These are phyloP conservation scores for Lithophane socia DNA, from an alignment of 2,888 invertebrate genomes.

Conservation along the genomic window DNA sequence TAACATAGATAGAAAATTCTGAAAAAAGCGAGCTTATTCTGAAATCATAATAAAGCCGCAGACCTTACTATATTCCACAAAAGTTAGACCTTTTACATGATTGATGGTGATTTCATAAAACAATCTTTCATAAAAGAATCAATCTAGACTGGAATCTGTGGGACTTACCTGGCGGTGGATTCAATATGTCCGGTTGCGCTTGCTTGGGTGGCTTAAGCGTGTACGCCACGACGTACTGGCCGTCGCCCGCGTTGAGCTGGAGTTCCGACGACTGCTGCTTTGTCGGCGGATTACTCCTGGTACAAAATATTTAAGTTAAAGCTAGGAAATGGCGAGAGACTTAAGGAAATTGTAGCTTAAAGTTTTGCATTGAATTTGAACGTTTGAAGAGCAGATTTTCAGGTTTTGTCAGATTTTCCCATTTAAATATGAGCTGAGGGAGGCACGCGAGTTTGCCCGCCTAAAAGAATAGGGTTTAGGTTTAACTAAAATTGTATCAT, in stretches of 20 bases:
- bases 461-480: neutral
- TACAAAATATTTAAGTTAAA: constrained; percentile 15
- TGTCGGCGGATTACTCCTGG: constrained; percentile 74
- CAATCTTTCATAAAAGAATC: constrained; percentile 9
- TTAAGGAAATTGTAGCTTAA: neutral
- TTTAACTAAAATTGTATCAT: neutral
- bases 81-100: constrained; percentile 23
- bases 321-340: neutral
- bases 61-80: constrained; percentile 25
- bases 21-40: neutral
- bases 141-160: constrained; percentile 2
- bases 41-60: constrained; percentile 13
- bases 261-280: constrained; percentile 85
- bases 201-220: constrained; percentile 93
- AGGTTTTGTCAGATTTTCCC: too few relatives aligned
- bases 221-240: constrained; percentile 96
- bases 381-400: neutral
- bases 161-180: constrained; percentile 92
- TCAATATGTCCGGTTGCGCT: constrained; percentile 94
- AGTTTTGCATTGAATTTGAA: neutral
- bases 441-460: neutral
- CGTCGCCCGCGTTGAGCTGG: constrained; percentile 94
- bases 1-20: neutral
- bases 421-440: neutral
- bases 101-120: constrained; percentile 37